phyloP scores from a whole-genome alignment of 2,797 vertebrate species.

The Gymnopithys bicolor region DNA sequence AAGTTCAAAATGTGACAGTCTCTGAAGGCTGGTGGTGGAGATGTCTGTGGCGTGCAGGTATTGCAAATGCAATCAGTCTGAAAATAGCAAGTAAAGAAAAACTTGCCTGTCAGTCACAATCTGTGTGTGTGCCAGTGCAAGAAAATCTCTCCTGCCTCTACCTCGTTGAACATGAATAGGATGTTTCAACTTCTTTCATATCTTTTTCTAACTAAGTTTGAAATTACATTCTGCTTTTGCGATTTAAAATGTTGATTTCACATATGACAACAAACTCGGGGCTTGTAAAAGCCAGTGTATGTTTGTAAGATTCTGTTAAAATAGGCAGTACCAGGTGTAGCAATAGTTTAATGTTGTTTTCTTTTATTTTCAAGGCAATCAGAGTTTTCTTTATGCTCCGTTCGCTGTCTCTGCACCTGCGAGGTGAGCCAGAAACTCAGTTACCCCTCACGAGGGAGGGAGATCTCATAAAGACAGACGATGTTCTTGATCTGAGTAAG shows the following conservation, averaged over 20 bases:
- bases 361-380: conserved; percentile 85
- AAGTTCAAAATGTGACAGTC: not conserved
- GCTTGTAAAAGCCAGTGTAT: not conserved
- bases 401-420: conserved; percentile 89
- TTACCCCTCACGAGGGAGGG: conserved; percentile 93
- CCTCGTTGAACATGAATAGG: not conserved
- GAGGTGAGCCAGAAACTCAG: conserved; percentile 90
- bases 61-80: not conserved
- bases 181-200: not conserved
- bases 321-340: not conserved
- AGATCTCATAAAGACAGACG: conserved; percentile 95
- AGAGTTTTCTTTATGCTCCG: conserved; percentile 97
- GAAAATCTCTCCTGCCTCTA: not conserved
- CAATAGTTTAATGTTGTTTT: not conserved
- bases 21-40: not conserved
- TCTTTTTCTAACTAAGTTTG: not conserved
- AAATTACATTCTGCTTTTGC: not conserved
- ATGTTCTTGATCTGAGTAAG: conserved; percentile 96
- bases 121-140: not conserved
- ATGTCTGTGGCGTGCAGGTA: not conserved
- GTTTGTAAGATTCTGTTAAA: not conserved
- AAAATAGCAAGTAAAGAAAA: not conserved
- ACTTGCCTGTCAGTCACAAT: not conserved
- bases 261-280: not conserved
- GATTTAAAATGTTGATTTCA: not conserved